Conservation (phyloP, 2,797 vertebrate species). For the Oophaga sylvatica region DNA sequence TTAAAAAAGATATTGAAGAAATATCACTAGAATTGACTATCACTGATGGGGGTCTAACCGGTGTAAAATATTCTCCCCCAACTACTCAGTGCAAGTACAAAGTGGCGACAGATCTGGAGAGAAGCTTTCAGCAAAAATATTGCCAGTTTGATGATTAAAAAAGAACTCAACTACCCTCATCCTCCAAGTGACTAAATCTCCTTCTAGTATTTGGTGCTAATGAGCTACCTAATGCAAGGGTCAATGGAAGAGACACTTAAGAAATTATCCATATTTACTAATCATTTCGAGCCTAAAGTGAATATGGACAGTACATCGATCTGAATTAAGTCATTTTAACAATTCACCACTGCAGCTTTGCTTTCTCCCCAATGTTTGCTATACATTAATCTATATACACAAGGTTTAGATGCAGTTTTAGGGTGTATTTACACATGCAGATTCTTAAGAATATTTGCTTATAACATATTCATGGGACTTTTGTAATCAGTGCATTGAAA, state of each 20-base stretch:
- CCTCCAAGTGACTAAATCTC: not conserved
- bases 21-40: not conserved
- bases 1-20: not conserved
- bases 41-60: not conserved
- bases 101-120: not conserved
- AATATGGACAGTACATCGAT: conserved; percentile 26
- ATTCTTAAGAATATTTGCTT: no score
- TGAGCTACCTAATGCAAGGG: not conserved
- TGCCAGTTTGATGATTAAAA: not conserved
- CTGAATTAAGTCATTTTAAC: conserved; percentile 11
- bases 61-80: not conserved
- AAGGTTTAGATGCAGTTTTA: not conserved
- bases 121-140: not conserved
- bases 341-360: not conserved
- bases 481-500: no score
- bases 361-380: not conserved
- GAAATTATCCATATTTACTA: conserved; percentile 1
- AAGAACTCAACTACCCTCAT: not conserved
- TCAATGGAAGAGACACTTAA: not conserved
- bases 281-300: not conserved
- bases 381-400: not conserved
- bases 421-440: no score
- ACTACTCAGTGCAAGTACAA: not conserved
- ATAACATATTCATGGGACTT: no score
- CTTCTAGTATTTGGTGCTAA: not conserved